Evolutionary conservation across 2,113 vertebrate species (phyloP).

Genomic region (Pelusios castaneus): DNA sequence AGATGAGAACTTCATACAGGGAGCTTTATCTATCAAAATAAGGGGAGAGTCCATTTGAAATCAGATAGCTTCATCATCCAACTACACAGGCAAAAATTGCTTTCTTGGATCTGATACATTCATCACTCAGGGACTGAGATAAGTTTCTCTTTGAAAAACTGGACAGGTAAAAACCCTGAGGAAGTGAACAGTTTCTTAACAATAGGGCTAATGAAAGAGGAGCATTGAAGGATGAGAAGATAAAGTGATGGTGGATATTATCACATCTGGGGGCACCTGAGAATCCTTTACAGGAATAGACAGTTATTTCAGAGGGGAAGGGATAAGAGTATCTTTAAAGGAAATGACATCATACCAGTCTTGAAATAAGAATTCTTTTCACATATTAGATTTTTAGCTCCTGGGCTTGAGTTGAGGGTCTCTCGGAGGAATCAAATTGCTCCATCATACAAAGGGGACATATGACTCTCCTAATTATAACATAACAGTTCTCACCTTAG

Average conservation of each 20-base stretch:
- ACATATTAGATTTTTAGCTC: not conserved
- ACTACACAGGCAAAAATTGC: not conserved
- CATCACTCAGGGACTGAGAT: not conserved
- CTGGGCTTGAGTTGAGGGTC: not conserved
- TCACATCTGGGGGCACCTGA: not conserved
- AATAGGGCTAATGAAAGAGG: not conserved
- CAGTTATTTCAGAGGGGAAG: not conserved
- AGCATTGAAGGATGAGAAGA: not conserved
- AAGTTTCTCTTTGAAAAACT: not conserved
- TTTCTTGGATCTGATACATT: not conserved
- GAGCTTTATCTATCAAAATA: not conserved
- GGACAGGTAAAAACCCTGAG: not conserved
- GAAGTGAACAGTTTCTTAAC: not conserved
- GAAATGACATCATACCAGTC: not conserved
- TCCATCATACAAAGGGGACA: not conserved
- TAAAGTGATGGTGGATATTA: not conserved
- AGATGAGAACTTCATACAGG: not conserved
- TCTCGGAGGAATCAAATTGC: not conserved
- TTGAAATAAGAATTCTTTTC: not conserved
- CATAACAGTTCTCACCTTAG: not conserved
- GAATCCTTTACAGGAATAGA: not conserved
- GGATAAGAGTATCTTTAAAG: not conserved
- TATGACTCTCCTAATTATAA: not conserved
- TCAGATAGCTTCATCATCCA: not conserved
- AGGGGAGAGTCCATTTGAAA: not conserved